Base-by-base conservation (phyloP, 2,888 invertebrate genomes). In the Ischnus inquisitorius region DNA sequence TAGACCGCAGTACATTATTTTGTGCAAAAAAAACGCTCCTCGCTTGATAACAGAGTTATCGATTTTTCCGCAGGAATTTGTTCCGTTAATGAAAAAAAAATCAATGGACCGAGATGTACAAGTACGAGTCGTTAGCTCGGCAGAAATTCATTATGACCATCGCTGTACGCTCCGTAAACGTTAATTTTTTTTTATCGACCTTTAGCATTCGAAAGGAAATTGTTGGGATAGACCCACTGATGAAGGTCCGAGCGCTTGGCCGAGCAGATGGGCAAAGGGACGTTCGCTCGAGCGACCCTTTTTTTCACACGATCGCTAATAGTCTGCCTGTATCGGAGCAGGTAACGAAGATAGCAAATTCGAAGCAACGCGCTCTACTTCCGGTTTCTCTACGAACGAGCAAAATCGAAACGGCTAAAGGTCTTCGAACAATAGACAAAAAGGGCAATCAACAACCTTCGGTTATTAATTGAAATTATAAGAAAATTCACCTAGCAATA, bases 221-320 rank as follows among this genome's bases (percentile, higher is more conserved):
- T 16, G 22, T n/a, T 5, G n/a, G 22, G 16, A n/a, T 5, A 8
- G 54, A 57, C 10, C 10, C 3, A 22, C 22, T 34, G 64, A 64
- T 34, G 16, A 39, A 39, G 34, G 34, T 39, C 16, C 43, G 22
- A 22, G 57, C 22, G n/a, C 10, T 43, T 16, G 43, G 16, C 12
- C 43, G 41, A 22, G 57, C 22, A 12, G 10, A 60, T 25, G 43
- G 28, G 25, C 43, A 16, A n/a, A 39, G 54, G 22, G 41, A 54
- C 41, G 6, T 71, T 8, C 71, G 41, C 71, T 71, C 54, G 71
- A 57, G 54, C 16, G 41, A 71, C 54, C 41, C 57, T 71, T 57
- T 71, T 71, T 54, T 54, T 22, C 41, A 41, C 22, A 54, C 71
- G 71, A 54, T 39, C 54, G 39, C 54, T 71, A 57, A 71, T 72